Base-by-base conservation (phyloP, 2,797 vertebrate species). In the Spatula clypeata region DNA sequence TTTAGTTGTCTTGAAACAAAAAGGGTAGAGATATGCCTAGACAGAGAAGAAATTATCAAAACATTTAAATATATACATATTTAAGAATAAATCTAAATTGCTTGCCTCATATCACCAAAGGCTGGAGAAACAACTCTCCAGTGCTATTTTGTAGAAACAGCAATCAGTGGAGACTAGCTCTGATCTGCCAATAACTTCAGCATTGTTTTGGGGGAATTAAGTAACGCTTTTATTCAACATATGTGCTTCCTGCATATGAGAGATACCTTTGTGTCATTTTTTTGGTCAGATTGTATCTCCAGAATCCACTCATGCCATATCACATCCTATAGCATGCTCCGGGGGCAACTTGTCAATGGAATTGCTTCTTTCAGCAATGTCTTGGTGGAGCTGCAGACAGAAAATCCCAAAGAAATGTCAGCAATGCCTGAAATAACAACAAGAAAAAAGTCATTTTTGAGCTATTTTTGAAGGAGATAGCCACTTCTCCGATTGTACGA, bases 321-420 rank as follows among this genome's bases (percentile, higher is more conserved):
- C 4, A 17, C 2, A 7, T 92, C 13, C 29, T 67, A 72, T 42
- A 89, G 64, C 44, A 20, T 76, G 84, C 93, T 94, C 86, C 53
- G n/a, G 58, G 76, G 93, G 89, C 51, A 96, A 36, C 71, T 85
- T 90, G 95, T 96, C 96, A 76, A 87, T 72, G 85, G 85, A 83
- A 81, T 21, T 60, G 71, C 53, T 86, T 89, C 80, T 90, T 53
- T 88, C 82, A 79, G 55, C 73, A 85, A 75, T 21, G 53, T 75
- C 86, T 86, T 86, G 75, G 45, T 64, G 79, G 76, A 96, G 73
- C 44, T 93, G 76, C 60, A 86, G 90, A 95, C 70, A 81, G 66
- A 82, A 94, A 96, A 92, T 67, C 72, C 62, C 74, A 72, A 16
- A 83, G 89, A 90, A 62, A 31, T 81, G 53, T 81, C 82, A 90